Evolutionary conservation across 2,113 vertebrate genomes (phyloP).

Genomic region (Elaphurus davidianus): DNA sequence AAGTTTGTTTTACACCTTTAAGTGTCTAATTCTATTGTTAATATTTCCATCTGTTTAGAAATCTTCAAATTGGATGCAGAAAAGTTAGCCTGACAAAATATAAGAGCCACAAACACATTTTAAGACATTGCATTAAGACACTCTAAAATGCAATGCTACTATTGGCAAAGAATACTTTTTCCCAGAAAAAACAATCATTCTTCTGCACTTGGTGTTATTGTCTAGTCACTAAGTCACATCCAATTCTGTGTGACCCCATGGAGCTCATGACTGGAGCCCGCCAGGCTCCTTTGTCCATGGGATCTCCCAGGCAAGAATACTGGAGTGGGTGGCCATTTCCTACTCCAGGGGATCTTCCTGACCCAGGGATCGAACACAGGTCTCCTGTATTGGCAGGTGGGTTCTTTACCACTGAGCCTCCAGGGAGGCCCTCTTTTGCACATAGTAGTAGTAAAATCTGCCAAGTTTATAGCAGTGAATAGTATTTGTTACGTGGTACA

Average conservation of each 20-base stretch:
- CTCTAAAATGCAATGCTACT: background rate
- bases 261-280: accelerated
- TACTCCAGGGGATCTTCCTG: background rate
- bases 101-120: constrained; percentile 39
- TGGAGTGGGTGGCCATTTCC: background rate
- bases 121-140: background rate
- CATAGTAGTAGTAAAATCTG: background rate
- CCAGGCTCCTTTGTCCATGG: background rate
- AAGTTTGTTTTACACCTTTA: constrained; percentile 79
- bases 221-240: background rate
- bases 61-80: constrained; percentile 72
- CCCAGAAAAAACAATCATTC: background rate
- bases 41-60: constrained; percentile 81
- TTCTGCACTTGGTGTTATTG: background rate
- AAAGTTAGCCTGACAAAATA: constrained; percentile 74
- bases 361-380: background rate
- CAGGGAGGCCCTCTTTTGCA: background rate
- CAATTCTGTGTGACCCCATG: background rate
- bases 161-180: background rate
- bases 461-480: background rate
- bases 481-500: background rate
- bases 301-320: background rate
- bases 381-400: background rate
- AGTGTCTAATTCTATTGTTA: constrained; percentile 84
- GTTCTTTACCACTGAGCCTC: background rate